These are phyloP conservation scores for Rotaria macrura DNA, from an alignment of 2,888 invertebrate species.

Conservation along the genomic window DNA sequence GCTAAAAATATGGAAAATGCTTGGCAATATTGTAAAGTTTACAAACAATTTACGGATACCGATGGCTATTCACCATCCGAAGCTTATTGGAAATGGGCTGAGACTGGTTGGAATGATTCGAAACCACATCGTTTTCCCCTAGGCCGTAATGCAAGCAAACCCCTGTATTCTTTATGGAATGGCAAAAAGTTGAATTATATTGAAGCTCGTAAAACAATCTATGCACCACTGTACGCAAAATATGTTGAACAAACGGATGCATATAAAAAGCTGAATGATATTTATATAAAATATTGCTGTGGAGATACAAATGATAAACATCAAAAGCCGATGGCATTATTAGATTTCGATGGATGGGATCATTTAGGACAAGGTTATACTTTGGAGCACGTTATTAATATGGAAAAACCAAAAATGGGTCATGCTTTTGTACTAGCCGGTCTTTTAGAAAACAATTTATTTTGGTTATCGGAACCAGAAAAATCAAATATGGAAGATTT, in stretches of 20 bases:
- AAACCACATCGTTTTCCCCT: not conserved
- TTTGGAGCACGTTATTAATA: not conserved
- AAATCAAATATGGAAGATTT: not conserved
- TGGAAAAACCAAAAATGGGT: not conserved
- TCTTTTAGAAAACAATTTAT: not conserved
- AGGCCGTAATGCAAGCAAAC: not conserved
- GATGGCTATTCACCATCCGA: not conserved
- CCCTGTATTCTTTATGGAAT: not conserved
- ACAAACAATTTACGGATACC: not conserved
- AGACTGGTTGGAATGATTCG: not conserved
- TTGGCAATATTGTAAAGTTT: not conserved
- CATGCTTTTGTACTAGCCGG: not conserved
- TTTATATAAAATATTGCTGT: not conserved
- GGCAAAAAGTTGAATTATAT: not conserved
- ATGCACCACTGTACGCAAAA: not conserved
- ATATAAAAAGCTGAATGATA: not conserved
- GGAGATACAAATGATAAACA: not conserved
- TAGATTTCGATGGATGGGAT: constrained; percentile 1
- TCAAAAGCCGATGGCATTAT: not conserved
- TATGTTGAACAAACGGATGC: not conserved
- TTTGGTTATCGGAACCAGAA: not conserved
- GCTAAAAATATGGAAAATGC: not conserved
- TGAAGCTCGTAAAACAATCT: not conserved
- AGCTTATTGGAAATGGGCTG: not conserved
- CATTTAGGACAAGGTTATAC: not conserved